These are phyloP conservation scores for Sphecodes monilicornis DNA, from an alignment of 2,888 invertebrate genomes.

Conservation along the genomic window DNA sequence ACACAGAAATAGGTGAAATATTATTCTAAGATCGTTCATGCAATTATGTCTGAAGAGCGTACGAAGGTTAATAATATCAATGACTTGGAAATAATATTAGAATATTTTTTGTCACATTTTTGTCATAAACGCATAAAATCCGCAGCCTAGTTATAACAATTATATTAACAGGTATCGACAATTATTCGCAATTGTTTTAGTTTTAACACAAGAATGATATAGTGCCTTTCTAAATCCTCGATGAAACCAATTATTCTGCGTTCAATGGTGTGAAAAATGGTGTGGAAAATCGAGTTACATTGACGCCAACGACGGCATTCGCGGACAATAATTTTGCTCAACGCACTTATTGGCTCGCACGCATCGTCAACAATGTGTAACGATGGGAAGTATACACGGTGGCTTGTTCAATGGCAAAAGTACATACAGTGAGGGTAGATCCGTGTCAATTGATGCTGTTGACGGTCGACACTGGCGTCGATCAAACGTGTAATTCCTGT, in stretches of 20 bases:
- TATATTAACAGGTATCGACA: background rate
- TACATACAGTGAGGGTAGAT: background rate
- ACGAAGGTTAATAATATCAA: no score
- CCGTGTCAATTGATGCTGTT: background rate
- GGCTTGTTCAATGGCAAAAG: slow-evolving; percentile 4
- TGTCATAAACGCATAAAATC: no score
- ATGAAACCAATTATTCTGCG: background rate
- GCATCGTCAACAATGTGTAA: slow-evolving; percentile 8
- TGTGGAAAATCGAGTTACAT: background rate
- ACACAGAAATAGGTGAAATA: no score
- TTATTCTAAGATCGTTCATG: no score
- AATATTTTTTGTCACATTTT: no score
- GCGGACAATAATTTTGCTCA: background rate
- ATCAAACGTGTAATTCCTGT: slow-evolving; percentile 3
- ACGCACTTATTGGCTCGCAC: background rate
- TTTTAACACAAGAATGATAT: background rate
- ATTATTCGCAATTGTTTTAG: background rate
- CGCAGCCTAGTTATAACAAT: background rate
- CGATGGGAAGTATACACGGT: slow-evolving; percentile 7
- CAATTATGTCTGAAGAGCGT: no score
- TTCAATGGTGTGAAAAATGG: background rate
- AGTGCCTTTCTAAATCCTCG: background rate
- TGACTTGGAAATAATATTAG: no score
- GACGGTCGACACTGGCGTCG: background rate
- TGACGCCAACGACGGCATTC: background rate